Evolutionary conservation across 2,888 invertebrate genomes (phyloP), one percentile per base, ranked within the genome.

Genomic region (Drosophila eohydei): DNA sequence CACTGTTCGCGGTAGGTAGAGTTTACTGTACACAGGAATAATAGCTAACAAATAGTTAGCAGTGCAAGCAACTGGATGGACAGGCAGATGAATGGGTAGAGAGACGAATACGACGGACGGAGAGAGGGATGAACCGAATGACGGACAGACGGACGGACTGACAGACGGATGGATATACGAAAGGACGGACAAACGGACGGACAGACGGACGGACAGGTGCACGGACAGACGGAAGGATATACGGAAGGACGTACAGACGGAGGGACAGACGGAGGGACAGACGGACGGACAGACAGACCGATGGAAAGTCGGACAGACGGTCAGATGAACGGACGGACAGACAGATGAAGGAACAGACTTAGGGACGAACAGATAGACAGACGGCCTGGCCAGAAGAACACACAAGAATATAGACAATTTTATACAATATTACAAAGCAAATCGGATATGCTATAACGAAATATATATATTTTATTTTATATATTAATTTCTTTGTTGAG

Each of bases 1-100:
- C 94, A 2, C 94, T 94, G 84, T 90, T 94, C 6, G 69, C 93
- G 90, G 95, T 94, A 68, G 26, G 78, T 55, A 51, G 9, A 26
- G 11, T 2, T 32, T 3, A 41, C 40, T 28, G 40, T 40, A 54
- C 6, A 9, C n/a, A 8, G 28, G 12, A 3, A 21, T n/a, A 40
- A 40, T 6, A 40, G 40, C 40, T 40, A 8, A 14, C n/a, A 7
- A n/a, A 40, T 40, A 2, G 38, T 14, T 8, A n/a, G 40, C 12
- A 4, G 12, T 36, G 36, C 36, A 5, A 1, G 7, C 0, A 7
- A 40, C n/a, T 14, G n/a, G 16, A 43, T 21, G 4, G 21, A 4
- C 9, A 3, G 21, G 9, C 21, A n/a, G 11, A 43, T 1, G 9
- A 1, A 21, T 7, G 43, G 16, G 12, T 3, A 2, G 43, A 43